Evolutionary conservation across 2,113 vertebrate genomes (phyloP), one percentile per base, ranked within the genome.

Genomic region (Caranx melampygus): DNA sequence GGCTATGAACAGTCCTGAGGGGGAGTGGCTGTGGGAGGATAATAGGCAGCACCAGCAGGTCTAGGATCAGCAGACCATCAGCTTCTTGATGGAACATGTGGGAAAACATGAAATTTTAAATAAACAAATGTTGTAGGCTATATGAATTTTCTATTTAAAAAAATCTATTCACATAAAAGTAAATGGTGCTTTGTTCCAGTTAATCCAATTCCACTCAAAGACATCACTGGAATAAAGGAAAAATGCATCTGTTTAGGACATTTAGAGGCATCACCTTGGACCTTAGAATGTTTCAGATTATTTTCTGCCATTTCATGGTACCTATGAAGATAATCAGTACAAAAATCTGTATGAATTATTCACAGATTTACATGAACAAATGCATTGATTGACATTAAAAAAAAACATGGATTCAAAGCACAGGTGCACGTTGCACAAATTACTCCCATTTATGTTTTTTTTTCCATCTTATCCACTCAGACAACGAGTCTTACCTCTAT

Each of bases 401-500:
- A 7, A 42, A 42, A 42, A 42, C 10, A 42, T 42, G 40, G 40
- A 10, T 9, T 42, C 40, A 42, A 10, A 42, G 2, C 40, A 42
- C 40, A 42, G 11, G 10, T 40, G 40, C 10, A 7, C 2, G 40
- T 40, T 0, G 16, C 40, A 37, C 12, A 37, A 16, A 71, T 37
- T 66, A 44, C 40, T 49, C 60, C 33, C 26, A 3, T 59, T 70
- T 69, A 1, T 51, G 5, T 76, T 55, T 61, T 55, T 9, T 40
- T 16, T 34, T 51, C 40, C 34, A 75, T 66, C 6, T 65, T 9
- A 60, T 72, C 7, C 47, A 13, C 6, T 62, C 5, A 31, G 65
- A 51, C 58, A 61, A 75, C 75, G 55, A 42, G 33, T 16, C 21
- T 42, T n/a, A 73, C 12, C 21, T n/a, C 47, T 58, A 73, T 65